Conservation (phyloP, 92 coral and sea anemone genomes). For the Parazoanthus swiftii region DNA sequence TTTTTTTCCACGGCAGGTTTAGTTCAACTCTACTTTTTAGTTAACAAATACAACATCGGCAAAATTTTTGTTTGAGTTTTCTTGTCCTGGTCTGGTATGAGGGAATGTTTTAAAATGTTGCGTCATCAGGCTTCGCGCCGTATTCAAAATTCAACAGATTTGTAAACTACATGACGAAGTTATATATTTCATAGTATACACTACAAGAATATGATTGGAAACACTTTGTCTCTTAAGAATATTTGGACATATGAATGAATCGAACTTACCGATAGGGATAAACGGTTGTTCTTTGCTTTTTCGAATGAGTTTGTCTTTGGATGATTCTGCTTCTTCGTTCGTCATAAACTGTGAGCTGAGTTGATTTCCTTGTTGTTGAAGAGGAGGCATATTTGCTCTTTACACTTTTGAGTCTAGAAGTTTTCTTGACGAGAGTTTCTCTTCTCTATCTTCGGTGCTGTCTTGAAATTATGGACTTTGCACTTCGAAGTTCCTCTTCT, state of each 20-base stretch:
- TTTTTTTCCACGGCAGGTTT: too few species aligned
- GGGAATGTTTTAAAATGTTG: too few species aligned
- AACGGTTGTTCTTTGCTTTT: constrained; percentile 95
- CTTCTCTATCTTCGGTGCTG: neutral
- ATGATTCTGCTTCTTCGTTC: constrained; percentile 64
- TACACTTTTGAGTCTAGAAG: too few species aligned
- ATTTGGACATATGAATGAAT: neutral
- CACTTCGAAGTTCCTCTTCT: neutral
- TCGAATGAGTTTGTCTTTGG: constrained; percentile 75
- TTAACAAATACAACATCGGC: too few species aligned
- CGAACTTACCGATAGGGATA: constrained; percentile 86
- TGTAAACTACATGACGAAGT: too few species aligned
- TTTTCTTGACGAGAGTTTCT: neutral
- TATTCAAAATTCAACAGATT: too few species aligned
- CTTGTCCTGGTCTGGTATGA: too few species aligned
- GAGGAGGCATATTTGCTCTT: neutral
- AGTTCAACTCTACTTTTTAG: too few species aligned
- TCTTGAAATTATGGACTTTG: neutral
- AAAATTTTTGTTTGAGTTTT: too few species aligned
- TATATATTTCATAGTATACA: neutral
- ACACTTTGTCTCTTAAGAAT: neutral
- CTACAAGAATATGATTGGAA: neutral
- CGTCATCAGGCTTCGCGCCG: too few species aligned
- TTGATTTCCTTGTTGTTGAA: constrained; percentile 37
- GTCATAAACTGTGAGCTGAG: constrained; percentile 65